Evolutionary conservation across 2,797 vertebrate species (phyloP).

Genomic region (Borostomias antarcticus): DNA sequence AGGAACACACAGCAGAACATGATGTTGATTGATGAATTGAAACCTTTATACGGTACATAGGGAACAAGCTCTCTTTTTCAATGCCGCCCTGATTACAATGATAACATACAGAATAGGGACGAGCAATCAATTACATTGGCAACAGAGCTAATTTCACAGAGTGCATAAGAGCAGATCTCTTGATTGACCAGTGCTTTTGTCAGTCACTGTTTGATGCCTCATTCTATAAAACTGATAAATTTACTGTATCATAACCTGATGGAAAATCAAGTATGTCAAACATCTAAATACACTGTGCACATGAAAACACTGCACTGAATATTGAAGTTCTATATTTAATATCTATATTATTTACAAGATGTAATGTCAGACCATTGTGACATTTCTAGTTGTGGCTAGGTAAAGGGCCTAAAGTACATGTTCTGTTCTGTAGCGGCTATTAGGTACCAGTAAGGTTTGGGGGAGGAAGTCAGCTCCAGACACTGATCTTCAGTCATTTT

Average conservation of each 20-base stretch:
- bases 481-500: not conserved
- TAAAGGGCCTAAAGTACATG: constrained; percentile 55
- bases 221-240: constrained; percentile 38
- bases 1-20: constrained; percentile 30
- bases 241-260: too few species aligned
- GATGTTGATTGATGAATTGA: constrained; percentile 6
- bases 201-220: constrained; percentile 1
- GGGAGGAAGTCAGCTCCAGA: not conserved
- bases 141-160: not conserved
- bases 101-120: too few species aligned
- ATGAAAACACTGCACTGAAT: constrained; percentile 46
- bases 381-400: constrained; percentile 28
- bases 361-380: constrained; percentile 36
- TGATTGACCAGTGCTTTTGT: too few species aligned
- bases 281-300: constrained; percentile 12
- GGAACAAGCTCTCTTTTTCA: too few species aligned
- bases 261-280: not conserved
- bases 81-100: too few species aligned
- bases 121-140: too few species aligned
- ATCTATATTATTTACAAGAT: constrained; percentile 24
- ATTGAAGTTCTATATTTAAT: not conserved
- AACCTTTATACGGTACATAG: too few species aligned
- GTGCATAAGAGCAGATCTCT: constrained; percentile 7
- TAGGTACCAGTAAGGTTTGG: constrained; percentile 24
- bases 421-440: not conserved